phyloP scores from a whole-genome alignment of 2,888 invertebrate species.

The Phorcus lineatus region DNA sequence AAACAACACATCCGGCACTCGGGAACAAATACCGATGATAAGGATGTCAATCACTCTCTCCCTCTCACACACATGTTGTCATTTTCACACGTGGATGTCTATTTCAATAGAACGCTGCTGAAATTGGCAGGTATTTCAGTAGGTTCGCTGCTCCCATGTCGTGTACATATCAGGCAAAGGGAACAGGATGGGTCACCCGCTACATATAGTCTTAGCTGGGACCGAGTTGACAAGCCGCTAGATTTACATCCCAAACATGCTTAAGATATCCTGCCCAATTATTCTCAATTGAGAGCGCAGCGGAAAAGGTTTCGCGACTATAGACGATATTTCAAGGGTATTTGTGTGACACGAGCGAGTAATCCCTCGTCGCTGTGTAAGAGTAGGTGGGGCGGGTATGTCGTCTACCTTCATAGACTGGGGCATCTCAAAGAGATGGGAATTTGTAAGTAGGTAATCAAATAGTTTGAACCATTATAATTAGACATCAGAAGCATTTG shows the following conservation, averaged over 20 bases:
- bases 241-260: conserved; percentile 20
- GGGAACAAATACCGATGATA: no score
- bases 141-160: background rate
- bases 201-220: background rate
- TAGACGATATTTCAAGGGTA: background rate
- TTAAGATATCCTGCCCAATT: conserved; percentile 16
- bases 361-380: background rate
- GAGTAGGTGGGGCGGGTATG: no score
- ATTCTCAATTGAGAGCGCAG: conserved; percentile 14
- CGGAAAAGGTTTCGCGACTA: conserved; percentile 10
- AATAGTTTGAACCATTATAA: no score
- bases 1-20: no score
- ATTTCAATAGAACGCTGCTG: background rate
- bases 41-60: background rate
- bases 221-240: conserved; percentile 15
- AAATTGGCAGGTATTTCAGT: background rate
- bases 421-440: no score
- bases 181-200: conserved; percentile 16
- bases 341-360: conserved; percentile 19
- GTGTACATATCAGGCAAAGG: background rate
- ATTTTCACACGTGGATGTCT: background rate
- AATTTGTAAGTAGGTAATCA: no score
- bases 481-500: no score
- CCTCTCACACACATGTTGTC: background rate
- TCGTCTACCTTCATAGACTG: no score